Conservation (phyloP, 2,797 vertebrate genomes). For the Falco peregrinus region DNA sequence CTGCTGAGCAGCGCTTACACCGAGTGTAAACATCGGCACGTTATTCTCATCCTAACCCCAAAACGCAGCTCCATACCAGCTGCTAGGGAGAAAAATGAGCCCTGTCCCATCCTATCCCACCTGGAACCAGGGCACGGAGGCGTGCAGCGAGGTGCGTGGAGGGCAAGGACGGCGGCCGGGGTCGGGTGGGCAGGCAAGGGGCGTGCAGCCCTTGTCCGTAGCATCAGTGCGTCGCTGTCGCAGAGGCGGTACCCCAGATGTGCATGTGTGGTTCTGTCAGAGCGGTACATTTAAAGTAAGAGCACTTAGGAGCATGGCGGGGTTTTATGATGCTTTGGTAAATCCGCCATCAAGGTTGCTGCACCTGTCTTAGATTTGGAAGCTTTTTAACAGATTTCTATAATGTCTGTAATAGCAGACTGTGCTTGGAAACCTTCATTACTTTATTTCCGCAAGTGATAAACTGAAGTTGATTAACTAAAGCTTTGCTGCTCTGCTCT, state of each 20-base stretch:
- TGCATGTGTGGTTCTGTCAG: neutral
- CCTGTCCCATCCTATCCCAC: no score
- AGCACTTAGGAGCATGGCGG: neutral
- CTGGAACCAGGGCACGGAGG: no score
- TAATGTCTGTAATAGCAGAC: no score
- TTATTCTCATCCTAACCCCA: no score
- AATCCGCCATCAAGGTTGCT: neutral
- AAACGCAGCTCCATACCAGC: no score
- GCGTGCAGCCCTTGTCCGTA: accelerated
- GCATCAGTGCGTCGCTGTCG: accelerated
- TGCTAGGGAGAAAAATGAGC: no score
- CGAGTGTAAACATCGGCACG: no score
- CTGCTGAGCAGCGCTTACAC: no score
- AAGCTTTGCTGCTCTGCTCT: neutral
- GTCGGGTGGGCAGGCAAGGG: neutral
- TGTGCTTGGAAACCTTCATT: neutral
- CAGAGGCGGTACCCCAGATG: neutral
- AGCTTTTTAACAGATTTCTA: neutral
- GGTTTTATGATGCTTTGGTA: neutral
- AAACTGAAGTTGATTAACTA: neutral
- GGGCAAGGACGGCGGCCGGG: no score
- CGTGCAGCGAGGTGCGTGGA: neutral
- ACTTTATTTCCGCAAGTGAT: neutral
- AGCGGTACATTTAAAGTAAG: neutral
- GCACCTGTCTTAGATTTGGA: neutral